These are phyloP conservation scores for Psittacara wagleri DNA, from an alignment of 2,113 vertebrate species.

Conservation along the genomic window DNA sequence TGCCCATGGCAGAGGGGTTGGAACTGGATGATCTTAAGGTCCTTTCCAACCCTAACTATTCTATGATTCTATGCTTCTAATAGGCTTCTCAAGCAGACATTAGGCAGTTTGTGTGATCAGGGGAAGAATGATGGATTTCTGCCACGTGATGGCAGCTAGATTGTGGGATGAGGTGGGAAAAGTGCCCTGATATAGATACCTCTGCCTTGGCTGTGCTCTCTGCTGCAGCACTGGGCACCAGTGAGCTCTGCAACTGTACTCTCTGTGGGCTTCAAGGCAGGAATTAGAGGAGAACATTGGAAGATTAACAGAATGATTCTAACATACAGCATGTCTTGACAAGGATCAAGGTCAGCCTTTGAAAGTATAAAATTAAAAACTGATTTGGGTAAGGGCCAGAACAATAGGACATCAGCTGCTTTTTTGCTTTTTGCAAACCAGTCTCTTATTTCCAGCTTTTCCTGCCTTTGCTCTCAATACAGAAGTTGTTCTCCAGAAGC, in stretches of 20 bases:
- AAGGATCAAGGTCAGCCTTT: neutral
- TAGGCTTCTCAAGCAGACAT: accelerated
- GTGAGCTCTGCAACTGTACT: neutral
- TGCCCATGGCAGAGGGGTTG: too few species aligned
- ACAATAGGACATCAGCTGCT: neutral
- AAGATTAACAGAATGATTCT: neutral
- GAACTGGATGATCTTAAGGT: too few species aligned
- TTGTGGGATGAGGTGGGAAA: neutral
- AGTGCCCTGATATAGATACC: neutral
- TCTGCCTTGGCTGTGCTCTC: neutral
- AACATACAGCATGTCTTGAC: neutral
- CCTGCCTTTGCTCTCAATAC: neutral
- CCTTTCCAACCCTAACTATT: too few species aligned
- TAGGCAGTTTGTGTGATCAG: neutral
- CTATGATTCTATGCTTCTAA: too few species aligned
- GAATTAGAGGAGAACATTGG: neutral
- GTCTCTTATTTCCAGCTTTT: neutral
- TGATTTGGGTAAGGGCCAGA: neutral
- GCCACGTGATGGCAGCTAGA: neutral
- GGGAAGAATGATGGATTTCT: neutral
- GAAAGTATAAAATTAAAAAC: neutral
- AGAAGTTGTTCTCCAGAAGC: neutral
- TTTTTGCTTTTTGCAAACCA: neutral
- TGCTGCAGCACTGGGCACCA: accelerated
- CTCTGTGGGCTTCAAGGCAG: neutral